Evolutionary conservation across 2,888 invertebrate species (phyloP).

Genomic region (Sinelater perroti): DNA sequence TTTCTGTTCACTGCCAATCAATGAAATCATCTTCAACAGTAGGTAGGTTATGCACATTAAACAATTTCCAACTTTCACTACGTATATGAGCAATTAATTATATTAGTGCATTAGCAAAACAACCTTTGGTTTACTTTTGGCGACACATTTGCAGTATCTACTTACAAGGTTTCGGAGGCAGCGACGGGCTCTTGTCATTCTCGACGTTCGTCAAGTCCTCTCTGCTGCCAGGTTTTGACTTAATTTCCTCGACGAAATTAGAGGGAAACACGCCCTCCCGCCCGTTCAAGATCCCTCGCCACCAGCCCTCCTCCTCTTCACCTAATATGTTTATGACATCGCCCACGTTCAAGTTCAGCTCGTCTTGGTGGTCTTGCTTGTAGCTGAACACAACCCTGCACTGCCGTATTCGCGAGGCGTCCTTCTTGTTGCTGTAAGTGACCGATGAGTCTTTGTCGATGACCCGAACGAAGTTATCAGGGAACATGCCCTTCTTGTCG

Average conservation of each 20-base stretch:
- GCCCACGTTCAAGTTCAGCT: constrained; percentile 85
- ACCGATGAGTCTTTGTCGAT: constrained; percentile 54
- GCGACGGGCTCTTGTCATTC: constrained; percentile 66
- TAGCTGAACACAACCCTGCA: constrained; percentile 91
- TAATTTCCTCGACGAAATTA: constrained; percentile 81
- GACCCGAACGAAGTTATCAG: constrained; percentile 89
- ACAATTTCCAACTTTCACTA: constrained; percentile 17
- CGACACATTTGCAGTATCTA: too few relatives aligned
- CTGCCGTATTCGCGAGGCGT: constrained; percentile 65
- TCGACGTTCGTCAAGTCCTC: constrained; percentile 49
- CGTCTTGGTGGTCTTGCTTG: constrained; percentile 92
- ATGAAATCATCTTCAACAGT: too few relatives aligned
- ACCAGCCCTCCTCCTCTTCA: constrained; percentile 94
- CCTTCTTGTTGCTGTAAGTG: constrained; percentile 52
- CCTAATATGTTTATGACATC: constrained; percentile 90
- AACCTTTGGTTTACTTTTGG: too few relatives aligned
- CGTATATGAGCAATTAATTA: too few relatives aligned
- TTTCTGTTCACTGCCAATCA: too few relatives aligned
- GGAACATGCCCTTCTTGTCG: constrained; percentile 88
- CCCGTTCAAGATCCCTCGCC: constrained; percentile 85
- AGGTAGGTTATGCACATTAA: constrained; percentile 11
- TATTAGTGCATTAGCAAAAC: too few relatives aligned
- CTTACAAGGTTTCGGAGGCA: constrained; percentile 82
- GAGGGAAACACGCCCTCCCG: constrained; percentile 94
- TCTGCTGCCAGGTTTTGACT: constrained; percentile 45